Percentiles rank a stretch among this genome's conserved stretches.
phyloP scores from a whole-genome alignment of 2,113 vertebrate species.

The Gambusia affinis region DNA sequence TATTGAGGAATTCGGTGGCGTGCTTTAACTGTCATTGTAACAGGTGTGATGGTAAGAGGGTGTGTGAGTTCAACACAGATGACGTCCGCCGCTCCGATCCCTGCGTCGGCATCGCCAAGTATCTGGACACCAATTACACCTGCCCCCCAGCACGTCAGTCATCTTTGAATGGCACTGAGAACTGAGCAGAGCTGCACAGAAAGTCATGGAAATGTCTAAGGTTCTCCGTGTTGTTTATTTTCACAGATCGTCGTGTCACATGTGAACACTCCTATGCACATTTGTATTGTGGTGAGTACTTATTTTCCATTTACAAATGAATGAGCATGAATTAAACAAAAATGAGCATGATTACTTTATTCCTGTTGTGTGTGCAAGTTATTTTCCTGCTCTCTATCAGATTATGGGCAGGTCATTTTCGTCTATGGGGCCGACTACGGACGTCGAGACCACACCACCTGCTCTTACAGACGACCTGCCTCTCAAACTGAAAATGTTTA shows the following conservation, averaged over 20 bases:
- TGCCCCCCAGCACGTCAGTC: slow-evolving; percentile 43
- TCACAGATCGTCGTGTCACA: slow-evolving; percentile 9
- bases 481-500: not conserved
- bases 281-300: slow-evolving; percentile 50
- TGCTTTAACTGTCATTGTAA: not conserved
- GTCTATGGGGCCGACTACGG: slow-evolving; percentile 54
- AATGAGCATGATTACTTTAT: not conserved
- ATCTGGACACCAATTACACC: not conserved
- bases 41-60: not conserved
- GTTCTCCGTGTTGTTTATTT: not conserved
- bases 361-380: not conserved
- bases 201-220: not conserved
- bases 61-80: not conserved
- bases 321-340: not conserved
- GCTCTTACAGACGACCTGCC: not conserved
- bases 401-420: slow-evolving; percentile 25
- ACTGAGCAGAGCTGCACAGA: not conserved
- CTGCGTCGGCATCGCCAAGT: not conserved
- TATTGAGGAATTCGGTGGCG: not conserved
- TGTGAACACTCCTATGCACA: slow-evolving; percentile 37
- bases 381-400: slow-evolving; percentile 9
- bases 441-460: slow-evolving; percentile 52
- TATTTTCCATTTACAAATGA: not conserved
- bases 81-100: not conserved
- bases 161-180: not conserved